Conservation (phyloP, 2,888 invertebrate genomes). For the Eupithecia tripunctaria region DNA sequence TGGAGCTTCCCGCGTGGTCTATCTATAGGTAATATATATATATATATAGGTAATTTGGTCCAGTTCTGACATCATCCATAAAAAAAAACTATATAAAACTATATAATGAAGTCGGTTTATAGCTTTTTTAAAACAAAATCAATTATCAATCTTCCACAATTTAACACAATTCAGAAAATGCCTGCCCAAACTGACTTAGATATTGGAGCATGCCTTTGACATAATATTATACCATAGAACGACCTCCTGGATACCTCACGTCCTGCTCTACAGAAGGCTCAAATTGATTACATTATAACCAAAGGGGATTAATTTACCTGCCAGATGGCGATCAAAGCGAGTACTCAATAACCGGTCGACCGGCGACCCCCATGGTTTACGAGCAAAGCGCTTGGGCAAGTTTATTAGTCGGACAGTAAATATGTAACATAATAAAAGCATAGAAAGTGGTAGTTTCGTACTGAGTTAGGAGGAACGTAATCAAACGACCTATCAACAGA, state of each 20-base stretch:
- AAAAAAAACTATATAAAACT: too few relatives aligned
- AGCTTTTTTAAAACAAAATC: too few relatives aligned
- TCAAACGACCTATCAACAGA: too few relatives aligned
- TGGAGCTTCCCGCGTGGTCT: too few relatives aligned
- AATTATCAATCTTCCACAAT: neutral
- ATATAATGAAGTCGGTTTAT: too few relatives aligned
- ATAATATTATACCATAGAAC: neutral
- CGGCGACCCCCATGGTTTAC: neutral
- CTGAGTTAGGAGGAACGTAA: too few relatives aligned
- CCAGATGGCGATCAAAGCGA: conserved; percentile 8
- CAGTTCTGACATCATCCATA: too few relatives aligned
- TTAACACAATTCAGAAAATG: neutral
- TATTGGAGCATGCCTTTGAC: neutral
- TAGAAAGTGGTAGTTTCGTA: too few relatives aligned
- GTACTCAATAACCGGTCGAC: neutral
- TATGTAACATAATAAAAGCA: neutral
- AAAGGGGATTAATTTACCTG: conserved; percentile 20
- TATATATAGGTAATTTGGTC: too few relatives aligned
- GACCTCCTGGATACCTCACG: neutral
- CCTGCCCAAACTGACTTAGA: neutral
- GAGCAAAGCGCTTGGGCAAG: neutral
- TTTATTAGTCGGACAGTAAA: neutral
- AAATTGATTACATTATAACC: conserved; percentile 14
- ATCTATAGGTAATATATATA: too few relatives aligned
- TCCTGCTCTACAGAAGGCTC: neutral